Percentiles rank a stretch among this genome's conserved stretches.
These are phyloP conservation scores for Sula dactylatra DNA, from an alignment of 2,113 vertebrate species.

Conservation along the genomic window DNA sequence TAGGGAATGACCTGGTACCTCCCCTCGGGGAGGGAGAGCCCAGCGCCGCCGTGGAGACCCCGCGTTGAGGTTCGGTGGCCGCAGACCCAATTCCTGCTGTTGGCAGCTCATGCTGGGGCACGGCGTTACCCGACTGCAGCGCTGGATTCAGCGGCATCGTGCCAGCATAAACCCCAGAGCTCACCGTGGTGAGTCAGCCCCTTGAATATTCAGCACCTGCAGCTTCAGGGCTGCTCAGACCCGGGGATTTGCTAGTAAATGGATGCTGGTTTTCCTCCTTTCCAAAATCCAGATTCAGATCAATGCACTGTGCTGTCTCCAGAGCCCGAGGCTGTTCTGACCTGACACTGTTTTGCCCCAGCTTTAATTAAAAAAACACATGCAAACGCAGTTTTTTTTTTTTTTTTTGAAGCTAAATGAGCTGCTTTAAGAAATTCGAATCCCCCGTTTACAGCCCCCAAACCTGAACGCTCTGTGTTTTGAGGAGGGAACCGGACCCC, in stretches of 20 bases:
- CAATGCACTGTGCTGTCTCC: not conserved
- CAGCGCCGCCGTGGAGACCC: rapidly evolving
- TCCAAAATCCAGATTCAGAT: not conserved
- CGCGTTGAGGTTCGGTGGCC: not conserved
- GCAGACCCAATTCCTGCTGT: rapidly evolving
- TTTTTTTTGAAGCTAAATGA: not conserved
- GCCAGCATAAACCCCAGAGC: not conserved
- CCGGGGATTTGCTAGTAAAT: not conserved
- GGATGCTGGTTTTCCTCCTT: not conserved
- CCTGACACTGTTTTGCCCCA: not conserved
- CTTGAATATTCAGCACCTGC: not conserved
- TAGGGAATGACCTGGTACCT: not conserved
- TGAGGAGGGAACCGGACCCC: not conserved
- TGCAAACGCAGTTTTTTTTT: not conserved
- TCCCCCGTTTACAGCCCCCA: not conserved
- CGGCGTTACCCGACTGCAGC: not conserved
- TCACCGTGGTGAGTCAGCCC: not conserved
- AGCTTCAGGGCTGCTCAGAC: not conserved
- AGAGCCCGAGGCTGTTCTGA: not conserved
- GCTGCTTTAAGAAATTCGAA: not conserved
- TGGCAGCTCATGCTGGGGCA: not conserved
- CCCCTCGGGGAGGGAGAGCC: not conserved
- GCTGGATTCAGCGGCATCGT: not conserved
- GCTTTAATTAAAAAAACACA: not conserved
- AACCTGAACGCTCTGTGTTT: rapidly evolving